A percentile compares a stretch with the other conserved stretches of the same genome.
These are phyloP conservation scores for Netelia fuscicornis DNA, from an alignment of 2,888 invertebrate genomes.

Conservation along the genomic window DNA sequence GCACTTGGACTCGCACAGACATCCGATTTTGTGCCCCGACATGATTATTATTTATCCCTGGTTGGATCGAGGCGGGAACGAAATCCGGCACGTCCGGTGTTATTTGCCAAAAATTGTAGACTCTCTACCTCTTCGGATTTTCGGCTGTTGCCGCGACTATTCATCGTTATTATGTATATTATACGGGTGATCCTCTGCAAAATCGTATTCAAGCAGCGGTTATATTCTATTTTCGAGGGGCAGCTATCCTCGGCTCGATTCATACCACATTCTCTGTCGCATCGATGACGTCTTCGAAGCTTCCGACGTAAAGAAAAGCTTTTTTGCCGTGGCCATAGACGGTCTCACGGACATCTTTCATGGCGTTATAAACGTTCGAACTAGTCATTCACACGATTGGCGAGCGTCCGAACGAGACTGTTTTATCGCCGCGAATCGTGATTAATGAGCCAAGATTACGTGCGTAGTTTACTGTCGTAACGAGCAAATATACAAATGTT, in stretches of 20 bases:
- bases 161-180: background rate
- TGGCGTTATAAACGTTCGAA: background rate
- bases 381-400: background rate
- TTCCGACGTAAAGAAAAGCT: background rate
- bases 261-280: background rate
- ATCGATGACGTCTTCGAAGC: conserved; percentile 1
- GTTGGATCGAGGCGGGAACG: background rate
- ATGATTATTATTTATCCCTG: conserved; percentile 25
- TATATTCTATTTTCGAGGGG: background rate
- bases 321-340: background rate
- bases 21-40: conserved; percentile 28
- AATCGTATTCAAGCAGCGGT: background rate
- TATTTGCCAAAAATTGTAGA: conserved; percentile 11
- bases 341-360: background rate
- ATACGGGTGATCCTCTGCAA: background rate
- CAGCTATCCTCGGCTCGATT: background rate
- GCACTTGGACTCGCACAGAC: conserved; percentile 1
- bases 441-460: background rate
- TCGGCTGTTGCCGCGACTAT: background rate
- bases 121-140: background rate
- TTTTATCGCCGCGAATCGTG: background rate
- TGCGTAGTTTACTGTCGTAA: background rate
- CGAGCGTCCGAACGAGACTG: background rate
- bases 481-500: background rate
- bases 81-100: background rate